Evolutionary conservation across 1,140 invertebrate species (phyloP), one percentile per base, ranked within the genome.

Genomic region (Procambarus virginalis): DNA sequence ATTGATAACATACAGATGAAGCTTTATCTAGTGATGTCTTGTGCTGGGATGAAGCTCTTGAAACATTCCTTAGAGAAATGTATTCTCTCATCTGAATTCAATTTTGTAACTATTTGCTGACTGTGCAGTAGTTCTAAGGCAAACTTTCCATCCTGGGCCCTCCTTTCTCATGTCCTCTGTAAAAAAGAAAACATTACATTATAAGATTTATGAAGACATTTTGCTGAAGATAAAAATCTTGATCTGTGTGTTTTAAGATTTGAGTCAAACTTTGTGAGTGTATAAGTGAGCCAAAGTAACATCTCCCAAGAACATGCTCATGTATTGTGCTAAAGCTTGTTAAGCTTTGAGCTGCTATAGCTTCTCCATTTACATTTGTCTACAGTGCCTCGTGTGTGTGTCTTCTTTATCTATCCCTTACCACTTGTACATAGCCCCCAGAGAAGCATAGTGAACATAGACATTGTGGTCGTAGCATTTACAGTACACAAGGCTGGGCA

Each of bases 401-500:
- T 64, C n/a, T 83, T 45, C 51, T 64, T 70, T 17, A 5, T 34
- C 14, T 78, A 14, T 14, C 20, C 49, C 14, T 34, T 17, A 78
- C 2, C n/a, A 78, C 45, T 49, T 55, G 20, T 55, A 78, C 22
- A 68, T n/a, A 83, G 58, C 81, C 81, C 22, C 64, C 5, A 46
- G 22, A 45, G 58, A 45, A 4, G 46, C 45, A n/a, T n/a, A 55
- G 20, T 78, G 20, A 78, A 78, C 20, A 49, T 9, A 48, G 49
- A 48, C 76, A 48, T 55, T 34, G 48, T 45, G 46, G 76, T 75
- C 22, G n/a, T 85, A 58, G 49, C 34, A 77, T 55, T 86, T 78
- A 78, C 84, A 86, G 84, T 86, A 86, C 84, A 79, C 84, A 86
- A 79, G 76, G 34, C 79, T 55, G 75, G 45, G 45, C 77, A 86